These are phyloP conservation scores for Galerucella nymphaeae DNA, from an alignment of 2,888 invertebrate genomes.

Conservation along the genomic window DNA sequence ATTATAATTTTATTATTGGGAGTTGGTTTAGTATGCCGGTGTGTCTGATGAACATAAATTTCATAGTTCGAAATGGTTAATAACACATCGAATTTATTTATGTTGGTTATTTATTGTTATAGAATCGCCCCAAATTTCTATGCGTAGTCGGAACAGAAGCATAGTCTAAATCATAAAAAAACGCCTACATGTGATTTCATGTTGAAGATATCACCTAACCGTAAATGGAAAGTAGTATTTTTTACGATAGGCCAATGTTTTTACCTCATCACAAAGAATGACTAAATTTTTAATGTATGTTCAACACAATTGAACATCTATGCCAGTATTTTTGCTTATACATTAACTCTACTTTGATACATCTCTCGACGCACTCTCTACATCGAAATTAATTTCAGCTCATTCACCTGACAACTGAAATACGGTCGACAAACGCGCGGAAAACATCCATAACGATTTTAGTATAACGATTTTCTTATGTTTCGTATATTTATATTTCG, in stretches of 20 bases:
- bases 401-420: slow-evolving; percentile 15
- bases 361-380: not conserved
- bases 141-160: not conserved
- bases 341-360: not conserved
- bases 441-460: slow-evolving; percentile 14
- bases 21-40: slow-evolving; percentile 2
- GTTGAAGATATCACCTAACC: not conserved
- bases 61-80: slow-evolving; percentile 4
- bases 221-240: too few relatives aligned
- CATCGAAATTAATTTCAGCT: not conserved
- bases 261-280: too few relatives aligned
- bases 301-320: too few relatives aligned
- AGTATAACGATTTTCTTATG: not conserved
- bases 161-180: not conserved
- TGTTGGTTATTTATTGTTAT: not conserved
- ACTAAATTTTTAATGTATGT: too few relatives aligned
- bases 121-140: not conserved
- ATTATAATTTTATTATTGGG: slow-evolving; percentile 28
- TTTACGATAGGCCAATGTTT: too few relatives aligned
- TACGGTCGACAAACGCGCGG: not conserved
- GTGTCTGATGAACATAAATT: not conserved
- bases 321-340: too few relatives aligned
- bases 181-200: not conserved
- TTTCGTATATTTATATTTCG: slow-evolving; percentile 26
- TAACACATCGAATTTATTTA: slow-evolving; percentile 1